Percentiles rank a stretch among this genome's conserved stretches.
These are phyloP conservation scores for Berghia stephanieae DNA, from an alignment of 1,140 invertebrate genomes.

Conservation along the genomic window DNA sequence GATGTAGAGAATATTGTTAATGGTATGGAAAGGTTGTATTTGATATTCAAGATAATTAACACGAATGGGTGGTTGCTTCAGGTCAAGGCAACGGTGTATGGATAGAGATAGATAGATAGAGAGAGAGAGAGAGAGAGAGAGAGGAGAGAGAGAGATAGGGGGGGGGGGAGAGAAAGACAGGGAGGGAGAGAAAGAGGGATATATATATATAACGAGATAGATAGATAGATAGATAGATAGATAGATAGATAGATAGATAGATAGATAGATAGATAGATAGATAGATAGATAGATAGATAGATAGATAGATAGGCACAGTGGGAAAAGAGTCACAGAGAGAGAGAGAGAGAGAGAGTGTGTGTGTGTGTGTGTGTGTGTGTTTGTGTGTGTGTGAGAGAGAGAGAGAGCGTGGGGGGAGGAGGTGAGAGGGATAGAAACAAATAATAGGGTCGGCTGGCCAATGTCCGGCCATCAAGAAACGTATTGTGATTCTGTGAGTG, in stretches of 20 bases:
- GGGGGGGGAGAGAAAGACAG: no score
- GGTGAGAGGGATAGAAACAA: not conserved
- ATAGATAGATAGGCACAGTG: not conserved
- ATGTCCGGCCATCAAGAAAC: not conserved
- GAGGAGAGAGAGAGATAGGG: no score
- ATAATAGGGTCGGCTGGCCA: not conserved
- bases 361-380: constrained; percentile 10
- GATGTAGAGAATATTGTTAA: no score
- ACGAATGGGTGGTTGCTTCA: no score
- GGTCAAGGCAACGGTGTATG: no score
- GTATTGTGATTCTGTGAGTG: constrained; percentile 3
- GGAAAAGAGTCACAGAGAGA: not conserved
- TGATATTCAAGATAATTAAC: no score
- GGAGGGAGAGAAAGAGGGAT: no score
- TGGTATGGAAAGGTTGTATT: no score
- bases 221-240: not conserved
- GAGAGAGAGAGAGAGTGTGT: not conserved
- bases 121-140: no score
- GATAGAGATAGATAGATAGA: no score
- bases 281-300: no score
- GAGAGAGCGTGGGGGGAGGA: not conserved
- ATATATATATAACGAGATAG: not conserved
- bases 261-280: no score
- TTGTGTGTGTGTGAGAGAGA: not conserved
- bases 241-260: not conserved